Conservation (phyloP, 1,140 invertebrate species). For the Atta cephalotes region DNA sequence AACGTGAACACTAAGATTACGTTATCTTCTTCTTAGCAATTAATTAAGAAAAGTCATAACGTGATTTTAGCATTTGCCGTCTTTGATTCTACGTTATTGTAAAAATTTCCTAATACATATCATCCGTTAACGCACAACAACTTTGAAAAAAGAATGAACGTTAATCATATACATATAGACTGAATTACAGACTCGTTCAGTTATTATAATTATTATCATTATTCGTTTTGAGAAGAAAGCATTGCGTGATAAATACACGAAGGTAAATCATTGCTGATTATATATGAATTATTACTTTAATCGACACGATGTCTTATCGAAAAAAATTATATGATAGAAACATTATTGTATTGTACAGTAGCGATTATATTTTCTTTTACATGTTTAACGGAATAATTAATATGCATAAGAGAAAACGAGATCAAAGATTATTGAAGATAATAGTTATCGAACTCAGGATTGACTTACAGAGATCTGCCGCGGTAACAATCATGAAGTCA, state of each 20-base stretch:
- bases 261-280: background rate
- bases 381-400: slow-evolving; percentile 39
- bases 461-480: slow-evolving; percentile 53
- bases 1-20: no score
- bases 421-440: slow-evolving; percentile 47
- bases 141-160: background rate
- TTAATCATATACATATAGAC: background rate
- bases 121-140: background rate
- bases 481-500: slow-evolving; percentile 73
- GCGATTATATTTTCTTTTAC: slow-evolving; percentile 22
- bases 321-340: background rate
- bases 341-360: background rate
- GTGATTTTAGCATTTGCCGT: no score
- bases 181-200: background rate
- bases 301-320: background rate
- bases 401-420: background rate
- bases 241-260: background rate
- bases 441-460: slow-evolving; percentile 57
- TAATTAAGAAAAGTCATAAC: no score
- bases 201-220: background rate
- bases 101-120: background rate
- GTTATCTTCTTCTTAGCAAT: no score
- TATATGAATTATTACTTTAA: background rate
- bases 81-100: no score
- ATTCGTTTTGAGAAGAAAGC: slow-evolving; percentile 23